Conservation (phyloP, 92 coral and sea anemone species). For the Epizoanthus scotinus region DNA sequence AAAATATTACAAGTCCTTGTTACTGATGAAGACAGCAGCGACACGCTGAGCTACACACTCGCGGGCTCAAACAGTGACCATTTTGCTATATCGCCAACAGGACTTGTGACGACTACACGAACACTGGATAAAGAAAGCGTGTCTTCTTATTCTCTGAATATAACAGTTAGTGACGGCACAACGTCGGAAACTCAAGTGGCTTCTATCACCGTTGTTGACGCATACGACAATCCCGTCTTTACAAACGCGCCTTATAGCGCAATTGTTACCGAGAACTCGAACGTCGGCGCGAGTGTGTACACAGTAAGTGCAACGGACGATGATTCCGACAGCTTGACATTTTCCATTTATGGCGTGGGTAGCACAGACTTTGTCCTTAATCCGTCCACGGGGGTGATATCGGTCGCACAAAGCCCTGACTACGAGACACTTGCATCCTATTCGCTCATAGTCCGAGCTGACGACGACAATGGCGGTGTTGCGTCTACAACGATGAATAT, state of each 20-base stretch:
- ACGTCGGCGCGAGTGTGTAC: conserved; percentile 58
- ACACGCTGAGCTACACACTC: conserved; percentile 37
- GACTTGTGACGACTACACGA: conserved; percentile 58
- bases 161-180: conserved; percentile 58
- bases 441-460: conserved; percentile 54
- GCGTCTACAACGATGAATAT: conserved; percentile 56
- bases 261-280: conserved; percentile 49
- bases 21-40: too few species aligned
- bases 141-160: conserved; percentile 55
- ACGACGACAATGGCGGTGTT: conserved; percentile 55
- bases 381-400: conserved; percentile 70
- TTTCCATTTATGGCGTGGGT: conserved; percentile 54
- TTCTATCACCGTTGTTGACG: conserved; percentile 46
- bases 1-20: too few species aligned
- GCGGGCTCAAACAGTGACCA: conserved; percentile 55
- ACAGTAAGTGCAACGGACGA: conserved; percentile 67
- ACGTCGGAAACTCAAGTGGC: conserved; percentile 42
- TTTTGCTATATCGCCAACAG: conserved; percentile 49
- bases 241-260: conserved; percentile 58
- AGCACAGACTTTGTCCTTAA: conserved; percentile 62
- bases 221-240: conserved; percentile 59
- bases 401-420: conserved; percentile 57
- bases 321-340: conserved; percentile 55
- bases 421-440: conserved; percentile 53
- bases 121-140: conserved; percentile 55